Conservation (phyloP, 64 coral and sea anemone species). For the Pachyseris speciosa region DNA sequence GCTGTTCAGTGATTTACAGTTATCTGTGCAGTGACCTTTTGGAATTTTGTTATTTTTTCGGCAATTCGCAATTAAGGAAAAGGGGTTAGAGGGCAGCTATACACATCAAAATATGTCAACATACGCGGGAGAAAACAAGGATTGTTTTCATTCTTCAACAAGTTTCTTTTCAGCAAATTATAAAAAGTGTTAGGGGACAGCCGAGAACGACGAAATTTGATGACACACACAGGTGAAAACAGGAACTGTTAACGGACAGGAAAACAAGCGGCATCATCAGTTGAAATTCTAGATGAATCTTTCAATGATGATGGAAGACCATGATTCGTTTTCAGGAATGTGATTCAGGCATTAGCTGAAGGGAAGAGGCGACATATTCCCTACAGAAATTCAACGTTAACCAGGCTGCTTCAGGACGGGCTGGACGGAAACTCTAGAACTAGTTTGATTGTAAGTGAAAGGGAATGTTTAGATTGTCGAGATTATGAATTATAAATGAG, state of each 20-base stretch:
- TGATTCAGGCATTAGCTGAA: conserved; percentile 90
- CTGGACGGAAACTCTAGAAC: conserved; percentile 90
- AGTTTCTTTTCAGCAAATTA: no score
- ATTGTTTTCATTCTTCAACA: background rate
- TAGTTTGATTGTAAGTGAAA: conserved; percentile 81
- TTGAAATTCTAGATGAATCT: background rate
- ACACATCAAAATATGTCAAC: background rate
- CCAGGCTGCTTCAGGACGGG: conserved; percentile 88
- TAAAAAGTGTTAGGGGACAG: background rate
- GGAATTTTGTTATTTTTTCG: no score
- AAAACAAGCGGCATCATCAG: background rate
- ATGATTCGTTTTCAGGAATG: conserved; percentile 61
- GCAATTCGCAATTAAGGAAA: background rate
- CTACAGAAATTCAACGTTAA: conserved; percentile 84
- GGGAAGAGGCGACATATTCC: conserved; percentile 82
- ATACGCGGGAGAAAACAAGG: background rate
- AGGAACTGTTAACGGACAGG: background rate
- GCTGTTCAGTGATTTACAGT: no score
- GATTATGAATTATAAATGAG: background rate
- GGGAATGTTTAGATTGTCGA: background rate
- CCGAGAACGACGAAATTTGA: background rate
- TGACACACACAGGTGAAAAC: background rate
- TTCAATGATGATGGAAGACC: background rate
- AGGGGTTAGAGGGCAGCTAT: background rate
- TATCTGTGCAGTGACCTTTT: no score